These are phyloP conservation scores for Willowsia nigromaculata DNA, from an alignment of 2,888 invertebrate species.

Conservation along the genomic window DNA sequence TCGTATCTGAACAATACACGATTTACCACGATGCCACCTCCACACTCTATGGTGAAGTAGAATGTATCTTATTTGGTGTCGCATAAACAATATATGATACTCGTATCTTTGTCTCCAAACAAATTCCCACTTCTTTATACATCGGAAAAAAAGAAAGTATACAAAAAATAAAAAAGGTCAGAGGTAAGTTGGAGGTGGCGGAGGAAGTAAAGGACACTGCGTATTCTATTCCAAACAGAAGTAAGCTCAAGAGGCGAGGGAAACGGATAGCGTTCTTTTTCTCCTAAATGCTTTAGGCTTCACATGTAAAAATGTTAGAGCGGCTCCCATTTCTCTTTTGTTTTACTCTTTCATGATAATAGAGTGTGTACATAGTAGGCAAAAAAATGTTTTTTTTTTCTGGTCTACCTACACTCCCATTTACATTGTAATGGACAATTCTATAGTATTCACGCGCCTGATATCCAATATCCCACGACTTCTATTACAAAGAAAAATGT, in stretches of 20 bases:
- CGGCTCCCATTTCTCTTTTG: neutral
- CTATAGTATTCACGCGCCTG: neutral
- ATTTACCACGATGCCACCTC: neutral
- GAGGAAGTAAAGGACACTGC: slow-evolving; percentile 26
- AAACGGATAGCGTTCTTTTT: neutral
- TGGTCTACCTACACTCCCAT: neutral
- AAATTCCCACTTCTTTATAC: neutral
- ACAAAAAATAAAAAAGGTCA: slow-evolving; percentile 36
- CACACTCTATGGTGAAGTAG: neutral
- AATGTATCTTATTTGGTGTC: neutral
- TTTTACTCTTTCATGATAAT: slow-evolving; percentile 17
- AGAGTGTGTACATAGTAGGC: neutral
- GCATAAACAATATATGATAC: neutral
- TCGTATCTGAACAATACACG: neutral
- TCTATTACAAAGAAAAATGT: no score
- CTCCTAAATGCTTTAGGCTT: neutral
- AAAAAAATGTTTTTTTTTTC: neutral
- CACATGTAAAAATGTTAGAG: neutral
- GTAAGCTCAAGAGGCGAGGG: neutral
- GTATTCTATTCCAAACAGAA: neutral
- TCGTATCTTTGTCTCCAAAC: neutral
- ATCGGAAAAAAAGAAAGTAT: slow-evolving; percentile 6
- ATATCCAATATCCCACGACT: neutral
- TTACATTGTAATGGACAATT: neutral
- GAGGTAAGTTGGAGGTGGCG: slow-evolving; percentile 38